Base-by-base conservation (phyloP, 2,888 invertebrate species). In the Ashinkailepas kermadecensis region DNA sequence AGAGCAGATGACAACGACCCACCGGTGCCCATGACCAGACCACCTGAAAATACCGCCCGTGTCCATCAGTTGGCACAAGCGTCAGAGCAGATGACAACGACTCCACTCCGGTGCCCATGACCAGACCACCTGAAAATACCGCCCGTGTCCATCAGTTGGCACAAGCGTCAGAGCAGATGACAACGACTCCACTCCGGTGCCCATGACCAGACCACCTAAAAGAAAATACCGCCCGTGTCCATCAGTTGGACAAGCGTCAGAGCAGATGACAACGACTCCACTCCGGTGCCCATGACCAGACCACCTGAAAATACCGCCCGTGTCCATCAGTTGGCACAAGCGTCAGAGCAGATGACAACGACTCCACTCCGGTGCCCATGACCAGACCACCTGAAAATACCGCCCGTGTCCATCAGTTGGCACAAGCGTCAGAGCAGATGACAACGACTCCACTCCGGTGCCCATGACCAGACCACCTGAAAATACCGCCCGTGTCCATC, bases 101-200 rank as follows among this genome's bases (percentile, higher is more conserved):
- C 88, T 95, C 94, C 82, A 95, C 91, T 0, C 94, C 94, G 7
- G 92, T 93, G 78, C 93, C 94, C 93, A 93, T 94, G 39, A 94
- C 92, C 83, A 94, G 87, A 0, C 94, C 94, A 59, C 94, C 90
- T 89, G 84, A 12, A 85, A 82, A 74, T 13, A 54, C 39, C 39
- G 39, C 39, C 39, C 4, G 39, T 39, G 39, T 39, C 39, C 39
- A 4, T 39, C 39, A 39, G 39, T 39, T 39, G 39, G 39, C 39
- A 39, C 39, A 39, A 39, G 39, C 39, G 39, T 39, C 39, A 4
- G 39, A 39, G 4, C 39, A 39, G 4, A 39, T 39, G n/a, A n/a
- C n/a, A n/a, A n/a, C n/a, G 93, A 92, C 88, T 95, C 94, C 82
- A 95, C 91, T 0, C 94, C 94, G 7, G 92, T 93, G 78, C 93